Percentiles rank a stretch among this genome's conserved stretches.
These are phyloP conservation scores for Megathymus violae DNA, from an alignment of 1,140 invertebrate species.

Conservation along the genomic window DNA sequence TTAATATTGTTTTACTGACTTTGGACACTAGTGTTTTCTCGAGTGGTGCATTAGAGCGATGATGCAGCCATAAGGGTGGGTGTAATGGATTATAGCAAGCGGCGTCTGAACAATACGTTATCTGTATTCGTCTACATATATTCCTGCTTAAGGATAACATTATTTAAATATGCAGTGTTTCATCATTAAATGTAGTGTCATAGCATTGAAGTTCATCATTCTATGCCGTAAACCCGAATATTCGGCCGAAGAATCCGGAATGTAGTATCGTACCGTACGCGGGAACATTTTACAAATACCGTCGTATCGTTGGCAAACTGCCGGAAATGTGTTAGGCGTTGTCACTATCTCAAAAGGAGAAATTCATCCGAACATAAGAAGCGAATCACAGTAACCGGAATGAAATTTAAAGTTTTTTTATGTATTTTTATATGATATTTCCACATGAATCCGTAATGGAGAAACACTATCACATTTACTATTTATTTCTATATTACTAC, in stretches of 20 bases:
- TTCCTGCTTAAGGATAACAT: neutral
- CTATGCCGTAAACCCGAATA: constrained; percentile 6
- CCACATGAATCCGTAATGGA: no score
- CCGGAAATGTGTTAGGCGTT: constrained; percentile 15
- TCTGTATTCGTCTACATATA: neutral
- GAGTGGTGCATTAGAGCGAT: neutral
- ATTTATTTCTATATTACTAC: no score
- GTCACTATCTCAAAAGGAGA: neutral
- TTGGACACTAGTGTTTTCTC: neutral
- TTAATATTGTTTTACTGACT: no score
- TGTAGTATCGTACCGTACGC: no score
- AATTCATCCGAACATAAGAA: no score
- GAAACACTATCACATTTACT: no score
- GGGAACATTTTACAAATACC: constrained; percentile 6
- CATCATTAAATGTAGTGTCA: no score
- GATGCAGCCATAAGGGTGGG: neutral
- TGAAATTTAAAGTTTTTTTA: no score
- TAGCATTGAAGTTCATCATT: no score
- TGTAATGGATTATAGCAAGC: neutral
- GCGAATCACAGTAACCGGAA: no score
- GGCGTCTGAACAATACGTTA: neutral
- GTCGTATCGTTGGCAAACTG: constrained; percentile 6
- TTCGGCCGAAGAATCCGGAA: constrained; percentile 10
- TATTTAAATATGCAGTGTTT: no score
- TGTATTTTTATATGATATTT: no score